phyloP scores from a whole-genome alignment of 2,888 invertebrate species.

The Agriopis aurantiaria region DNA sequence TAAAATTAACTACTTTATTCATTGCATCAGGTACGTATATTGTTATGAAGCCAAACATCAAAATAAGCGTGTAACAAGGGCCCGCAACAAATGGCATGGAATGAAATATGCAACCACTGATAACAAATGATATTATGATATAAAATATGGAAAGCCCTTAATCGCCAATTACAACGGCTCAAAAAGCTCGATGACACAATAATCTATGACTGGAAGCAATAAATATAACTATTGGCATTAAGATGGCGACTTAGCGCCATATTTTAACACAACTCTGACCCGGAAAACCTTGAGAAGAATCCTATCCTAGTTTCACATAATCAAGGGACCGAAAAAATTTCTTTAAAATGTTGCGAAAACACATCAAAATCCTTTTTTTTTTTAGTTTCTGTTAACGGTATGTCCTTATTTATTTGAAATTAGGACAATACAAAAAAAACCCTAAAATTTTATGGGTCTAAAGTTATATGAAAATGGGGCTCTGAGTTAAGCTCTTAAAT shows the following conservation, averaged over 20 bases:
- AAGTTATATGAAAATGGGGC: no score
- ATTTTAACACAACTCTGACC: no score
- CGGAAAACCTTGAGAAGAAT: no score
- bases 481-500: neutral
- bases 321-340: no score
- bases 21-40: slow-evolving; percentile 78
- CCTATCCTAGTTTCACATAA: no score
- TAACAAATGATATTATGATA: slow-evolving; percentile 11
- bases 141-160: slow-evolving; percentile 35
- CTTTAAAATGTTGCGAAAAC: no score
- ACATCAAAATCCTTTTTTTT: no score
- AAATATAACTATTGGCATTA: slow-evolving; percentile 38
- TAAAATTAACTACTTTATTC: slow-evolving; percentile 64
- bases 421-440: no score
- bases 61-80: slow-evolving; percentile 60
- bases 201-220: slow-evolving; percentile 37
- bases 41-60: slow-evolving; percentile 63
- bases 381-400: no score
- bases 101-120: slow-evolving; percentile 56
- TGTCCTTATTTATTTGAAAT: no score
- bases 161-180: slow-evolving; percentile 27
- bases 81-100: slow-evolving; percentile 62
- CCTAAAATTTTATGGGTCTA: no score
- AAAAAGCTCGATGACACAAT: slow-evolving; percentile 39
- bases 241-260: neutral